Conservation (phyloP, 2,888 invertebrate genomes). For the Poecilus cupreus region DNA sequence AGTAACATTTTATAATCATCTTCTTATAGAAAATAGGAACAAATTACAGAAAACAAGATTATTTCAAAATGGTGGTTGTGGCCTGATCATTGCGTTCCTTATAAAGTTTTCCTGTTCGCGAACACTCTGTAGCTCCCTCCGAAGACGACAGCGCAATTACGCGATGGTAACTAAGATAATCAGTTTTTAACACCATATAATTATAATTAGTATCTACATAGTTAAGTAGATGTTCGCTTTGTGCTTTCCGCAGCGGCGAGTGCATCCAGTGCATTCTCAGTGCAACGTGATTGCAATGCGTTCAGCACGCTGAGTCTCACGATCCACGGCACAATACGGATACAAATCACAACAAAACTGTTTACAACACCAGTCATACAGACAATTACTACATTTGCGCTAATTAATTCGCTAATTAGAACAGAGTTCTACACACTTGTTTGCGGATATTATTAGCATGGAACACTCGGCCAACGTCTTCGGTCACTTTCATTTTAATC, state of each 20-base stretch:
- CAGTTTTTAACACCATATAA: conserved; percentile 39
- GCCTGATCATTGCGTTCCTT: too few relatives aligned
- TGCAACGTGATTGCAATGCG: conserved; percentile 2
- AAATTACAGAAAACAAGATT: too few relatives aligned
- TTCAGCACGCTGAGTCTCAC: background rate
- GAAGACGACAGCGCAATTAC: background rate
- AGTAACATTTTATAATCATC: too few relatives aligned
- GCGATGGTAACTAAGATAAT: conserved; percentile 17
- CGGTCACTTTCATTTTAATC: too few relatives aligned
- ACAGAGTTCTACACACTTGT: too few relatives aligned
- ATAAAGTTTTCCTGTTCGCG: too few relatives aligned
- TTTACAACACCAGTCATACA: conserved; percentile 1
- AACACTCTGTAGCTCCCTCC: too few relatives aligned
- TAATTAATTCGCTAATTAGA: conserved; percentile 14
- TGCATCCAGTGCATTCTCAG: background rate
- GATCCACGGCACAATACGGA: background rate
- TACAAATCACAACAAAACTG: conserved; percentile 40
- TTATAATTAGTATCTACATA: conserved; percentile 33
- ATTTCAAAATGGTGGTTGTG: too few relatives aligned
- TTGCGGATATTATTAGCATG: too few relatives aligned
- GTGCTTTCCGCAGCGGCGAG: background rate
- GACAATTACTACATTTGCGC: background rate
- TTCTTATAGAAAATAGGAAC: too few relatives aligned
- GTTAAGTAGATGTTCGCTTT: conserved; percentile 5
- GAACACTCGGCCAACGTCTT: too few relatives aligned